Percentiles rank a stretch among this genome's conserved stretches.
Evolutionary conservation across 2,113 vertebrate genomes (phyloP).

Genomic region (Syngnathus scovelli): DNA sequence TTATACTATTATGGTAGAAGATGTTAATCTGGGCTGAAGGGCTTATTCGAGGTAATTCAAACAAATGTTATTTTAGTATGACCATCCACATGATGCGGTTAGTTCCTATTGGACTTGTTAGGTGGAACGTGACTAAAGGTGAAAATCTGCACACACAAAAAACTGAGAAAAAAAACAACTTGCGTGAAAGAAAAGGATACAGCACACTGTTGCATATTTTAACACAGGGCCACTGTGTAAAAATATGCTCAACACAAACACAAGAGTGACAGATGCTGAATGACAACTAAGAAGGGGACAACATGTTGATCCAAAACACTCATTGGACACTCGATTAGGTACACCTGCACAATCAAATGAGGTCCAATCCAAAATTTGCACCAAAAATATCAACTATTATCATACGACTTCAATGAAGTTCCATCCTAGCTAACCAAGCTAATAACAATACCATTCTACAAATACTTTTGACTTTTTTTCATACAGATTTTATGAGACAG

Average conservation of each 20-base stretch:
- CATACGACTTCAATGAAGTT: neutral
- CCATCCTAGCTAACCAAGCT: neutral
- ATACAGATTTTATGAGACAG: neutral
- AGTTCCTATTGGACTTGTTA: neutral
- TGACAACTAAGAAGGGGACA: too few relatives aligned
- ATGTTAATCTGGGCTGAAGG: neutral
- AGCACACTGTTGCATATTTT: constrained; percentile 15
- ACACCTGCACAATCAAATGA: neutral
- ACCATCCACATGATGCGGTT: neutral
- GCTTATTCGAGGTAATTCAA: neutral
- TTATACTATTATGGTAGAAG: neutral
- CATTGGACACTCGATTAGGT: neutral
- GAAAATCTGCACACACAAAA: neutral
- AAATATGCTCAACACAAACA: constrained; percentile 1
- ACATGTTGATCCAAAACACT: neutral
- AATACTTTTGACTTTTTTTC: neutral
- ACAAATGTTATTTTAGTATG: neutral
- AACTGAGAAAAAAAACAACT: neutral
- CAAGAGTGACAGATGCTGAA: neutral
- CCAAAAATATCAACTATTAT: neutral
- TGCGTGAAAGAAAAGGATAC: constrained; percentile 4
- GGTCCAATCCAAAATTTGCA: neutral
- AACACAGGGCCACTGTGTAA: neutral
- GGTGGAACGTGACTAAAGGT: constrained; percentile 6
- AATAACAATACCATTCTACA: neutral